Base-by-base conservation (phyloP, 2,888 invertebrate genomes). In the Nemurella pictetii region DNA sequence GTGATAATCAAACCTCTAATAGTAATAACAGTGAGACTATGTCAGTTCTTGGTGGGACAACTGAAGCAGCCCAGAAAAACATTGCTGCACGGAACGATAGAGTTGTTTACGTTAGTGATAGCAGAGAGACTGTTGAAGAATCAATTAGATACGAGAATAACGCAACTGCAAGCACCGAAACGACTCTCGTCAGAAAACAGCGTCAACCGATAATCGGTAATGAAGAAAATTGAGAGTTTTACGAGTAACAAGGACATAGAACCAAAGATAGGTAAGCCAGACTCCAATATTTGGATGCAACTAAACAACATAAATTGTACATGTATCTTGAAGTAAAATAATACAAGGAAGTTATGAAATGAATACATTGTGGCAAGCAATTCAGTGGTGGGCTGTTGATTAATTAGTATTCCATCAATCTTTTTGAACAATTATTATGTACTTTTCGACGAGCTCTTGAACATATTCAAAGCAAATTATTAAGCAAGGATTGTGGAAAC, bases 171-270 rank as follows among this genome's bases (percentile, higher is more conserved):
- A 78, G 29, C 83, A 74, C 35, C 32, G 84, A 36, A 74, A 82
- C 74, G 74, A 35, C 75, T 26, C 25, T 15, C 36, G 28, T 30
- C 73, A 28, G 72, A 27, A 81, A 80, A 84, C 81, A 85, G 80
- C 83, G 75, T 84, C 84, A 81, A 85, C 36, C 81, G 85, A 85
- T 84, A 85, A 85, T 85, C 83, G 83, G 77, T n/a, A 83, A 83
- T 73, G 84, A 81, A 29, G 80, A 78, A 80, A 55, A 80, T 75
- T 80, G 73, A 36, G 35, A 36, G 72, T 73, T 80, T 74, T 27
- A 35, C 7, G n/a, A 83, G 9, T 81, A 85, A 74, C n/a, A 74
- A 80, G 27, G 30, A 36, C 75, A 55, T 55, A 28, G 75, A 75
- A 75, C 29, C 27, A 75, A 75, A 26, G 75, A 26, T 28, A 75